Conservation (phyloP, 2,797 vertebrate species). For the Betta splendens region DNA sequence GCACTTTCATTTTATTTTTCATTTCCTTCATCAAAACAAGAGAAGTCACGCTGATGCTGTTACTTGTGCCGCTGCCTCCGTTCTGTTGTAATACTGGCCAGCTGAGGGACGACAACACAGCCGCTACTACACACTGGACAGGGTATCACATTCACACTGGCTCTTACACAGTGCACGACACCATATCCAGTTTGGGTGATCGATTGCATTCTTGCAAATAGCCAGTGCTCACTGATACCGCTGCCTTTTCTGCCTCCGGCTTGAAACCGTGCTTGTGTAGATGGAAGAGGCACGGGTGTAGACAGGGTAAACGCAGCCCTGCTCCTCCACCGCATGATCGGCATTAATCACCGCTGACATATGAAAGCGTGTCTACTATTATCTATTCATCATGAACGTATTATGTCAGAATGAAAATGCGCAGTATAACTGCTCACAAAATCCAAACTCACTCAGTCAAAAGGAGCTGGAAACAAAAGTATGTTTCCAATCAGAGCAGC, state of each 20-base stretch:
- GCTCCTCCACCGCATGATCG: conserved; percentile 32
- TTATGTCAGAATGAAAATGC: background rate
- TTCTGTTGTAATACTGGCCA: conserved; percentile 25
- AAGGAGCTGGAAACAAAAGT: conserved; percentile 12
- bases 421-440: conserved; percentile 1
- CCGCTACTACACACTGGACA: conserved; percentile 36
- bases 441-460: background rate
- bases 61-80: background rate
- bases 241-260: conserved; percentile 11
- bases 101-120: conserved; percentile 38
- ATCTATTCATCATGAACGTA: conserved; percentile 20
- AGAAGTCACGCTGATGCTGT: background rate
- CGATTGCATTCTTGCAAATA: conserved; percentile 44
- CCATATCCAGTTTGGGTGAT: conserved; percentile 50
- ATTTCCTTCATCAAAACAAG: background rate
- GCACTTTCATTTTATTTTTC: background rate
- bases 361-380: conserved; percentile 10
- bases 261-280: conserved; percentile 8
- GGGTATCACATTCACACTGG: conserved; percentile 44
- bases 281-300: conserved; percentile 5
- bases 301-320: conserved; percentile 26
- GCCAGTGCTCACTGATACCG: conserved; percentile 31
- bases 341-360: conserved; percentile 23
- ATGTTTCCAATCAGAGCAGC: background rate
- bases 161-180: conserved; percentile 34